phyloP scores from a whole-genome alignment of 2,113 vertebrate genomes.

The Sylvilagus bachmani region DNA sequence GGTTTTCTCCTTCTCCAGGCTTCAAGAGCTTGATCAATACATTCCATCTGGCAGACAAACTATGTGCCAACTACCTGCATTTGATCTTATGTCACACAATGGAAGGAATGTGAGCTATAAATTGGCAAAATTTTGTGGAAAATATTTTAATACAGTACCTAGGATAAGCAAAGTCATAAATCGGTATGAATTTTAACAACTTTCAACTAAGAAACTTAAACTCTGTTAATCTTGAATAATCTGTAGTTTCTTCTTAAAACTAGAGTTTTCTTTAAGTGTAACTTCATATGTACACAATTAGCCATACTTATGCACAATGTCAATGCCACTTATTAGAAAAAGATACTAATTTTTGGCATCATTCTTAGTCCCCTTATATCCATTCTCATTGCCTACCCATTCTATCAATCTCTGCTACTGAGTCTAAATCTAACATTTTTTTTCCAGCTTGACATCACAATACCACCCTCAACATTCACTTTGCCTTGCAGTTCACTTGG shows the following conservation, averaged over 20 bases:
- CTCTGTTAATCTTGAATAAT: neutral
- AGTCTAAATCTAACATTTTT: neutral
- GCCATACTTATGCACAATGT: neutral
- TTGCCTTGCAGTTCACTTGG: neutral
- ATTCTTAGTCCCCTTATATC: neutral
- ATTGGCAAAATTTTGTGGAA: neutral
- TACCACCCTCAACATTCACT: neutral
- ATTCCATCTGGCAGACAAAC: neutral
- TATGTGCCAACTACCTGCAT: neutral
- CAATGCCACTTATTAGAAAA: neutral
- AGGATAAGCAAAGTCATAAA: neutral
- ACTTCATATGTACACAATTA: too few relatives aligned
- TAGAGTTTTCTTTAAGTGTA: neutral
- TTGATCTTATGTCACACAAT: neutral
- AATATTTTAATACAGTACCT: neutral
- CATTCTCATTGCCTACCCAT: neutral
- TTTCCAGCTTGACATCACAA: neutral
- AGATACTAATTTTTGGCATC: neutral
- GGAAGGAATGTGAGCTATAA: neutral
- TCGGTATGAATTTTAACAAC: neutral
- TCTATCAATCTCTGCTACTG: neutral
- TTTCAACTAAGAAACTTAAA: neutral
- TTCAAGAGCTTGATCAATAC: neutral
- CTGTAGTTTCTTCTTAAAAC: neutral
- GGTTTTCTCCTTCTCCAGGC: fast-evolving